These are phyloP conservation scores for Pristiophorus japonicus DNA, from an alignment of 2,113 vertebrate genomes.

Conservation along the genomic window DNA sequence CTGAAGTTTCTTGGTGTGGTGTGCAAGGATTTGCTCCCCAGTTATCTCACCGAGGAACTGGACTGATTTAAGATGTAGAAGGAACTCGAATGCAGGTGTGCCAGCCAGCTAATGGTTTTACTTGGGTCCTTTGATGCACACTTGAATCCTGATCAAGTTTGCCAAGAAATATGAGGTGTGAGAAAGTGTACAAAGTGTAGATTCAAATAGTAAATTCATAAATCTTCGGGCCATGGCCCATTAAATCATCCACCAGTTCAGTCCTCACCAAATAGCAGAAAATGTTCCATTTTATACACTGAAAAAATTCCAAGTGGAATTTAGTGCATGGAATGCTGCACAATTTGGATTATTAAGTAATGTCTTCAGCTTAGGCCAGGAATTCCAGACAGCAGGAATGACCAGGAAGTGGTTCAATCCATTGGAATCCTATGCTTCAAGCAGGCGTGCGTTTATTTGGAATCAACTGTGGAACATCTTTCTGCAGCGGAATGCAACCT, in stretches of 20 bases:
- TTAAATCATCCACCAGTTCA: not conserved
- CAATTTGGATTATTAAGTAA: not conserved
- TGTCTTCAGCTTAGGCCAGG: not conserved
- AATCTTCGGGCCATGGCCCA: not conserved
- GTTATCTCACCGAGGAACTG: too few relatives aligned
- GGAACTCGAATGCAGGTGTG: not conserved
- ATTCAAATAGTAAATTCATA: not conserved
- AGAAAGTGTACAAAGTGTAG: not conserved
- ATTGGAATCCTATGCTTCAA: not conserved
- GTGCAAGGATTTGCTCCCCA: not conserved
- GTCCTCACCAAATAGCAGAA: not conserved
- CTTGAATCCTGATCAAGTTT: not conserved
- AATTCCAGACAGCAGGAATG: not conserved
- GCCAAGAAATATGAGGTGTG: not conserved
- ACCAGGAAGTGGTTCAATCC: not conserved
- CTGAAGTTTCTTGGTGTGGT: not conserved
- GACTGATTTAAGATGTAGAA: not conserved
- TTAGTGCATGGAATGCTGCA: not conserved
- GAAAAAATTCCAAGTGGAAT: not conserved
- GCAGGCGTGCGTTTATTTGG: not conserved
- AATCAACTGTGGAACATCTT: not conserved
- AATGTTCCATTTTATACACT: not conserved
- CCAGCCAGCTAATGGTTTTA: not conserved
- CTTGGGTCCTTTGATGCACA: not conserved
- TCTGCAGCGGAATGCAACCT: not conserved